Evolutionary conservation across 1,140 invertebrate genomes (phyloP), one percentile per base, ranked within the genome.

Genomic region (Centruroides vittatus): DNA sequence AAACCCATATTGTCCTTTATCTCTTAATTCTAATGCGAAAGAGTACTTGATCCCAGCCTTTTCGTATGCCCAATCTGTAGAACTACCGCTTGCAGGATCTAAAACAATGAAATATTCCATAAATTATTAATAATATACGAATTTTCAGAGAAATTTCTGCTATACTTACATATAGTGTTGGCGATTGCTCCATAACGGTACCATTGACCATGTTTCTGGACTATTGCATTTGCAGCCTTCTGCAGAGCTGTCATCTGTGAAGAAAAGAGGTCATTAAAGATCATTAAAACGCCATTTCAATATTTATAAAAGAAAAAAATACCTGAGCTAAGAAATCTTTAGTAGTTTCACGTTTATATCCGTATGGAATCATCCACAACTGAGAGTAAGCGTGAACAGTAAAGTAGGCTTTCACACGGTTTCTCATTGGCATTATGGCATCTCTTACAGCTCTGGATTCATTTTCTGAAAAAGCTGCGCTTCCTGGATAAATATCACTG

Each of bases 311-410:
- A 1, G 23, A 23, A 23, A 23, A n/a, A 23, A 23, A 23, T 72
- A 75, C 75, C 41, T 80, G 68, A 13, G 70, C 66, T 11, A 72
- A 68, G 63, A 76, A 76, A 61, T 78, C 76, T 9, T 69, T 55
- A 41, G 79, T 78, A n/a, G 74, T 59, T 4, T 67, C 51, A 10
- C 58, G 61, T 59, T 82, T 83, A 68, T 80, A 86, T 35, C 85
- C 86, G 82, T 84, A 88, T 10, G 85, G 85, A 67, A 85, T 84
- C 5, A 88, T 61, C 67, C 67, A 69, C 10, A 68, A n/a, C 55
- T 69, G 68, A 6, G 65, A 66, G 48, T 69, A 69, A 3, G 68
- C 65, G 41, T 70, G 69, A 9, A 70, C 55, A 4, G 65, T 59
- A 36, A 70, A 11, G 23, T 55, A 70, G 8, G 58, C 63, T 11